Conservation (phyloP, 2,797 vertebrate genomes). For the Sylvia borin region DNA sequence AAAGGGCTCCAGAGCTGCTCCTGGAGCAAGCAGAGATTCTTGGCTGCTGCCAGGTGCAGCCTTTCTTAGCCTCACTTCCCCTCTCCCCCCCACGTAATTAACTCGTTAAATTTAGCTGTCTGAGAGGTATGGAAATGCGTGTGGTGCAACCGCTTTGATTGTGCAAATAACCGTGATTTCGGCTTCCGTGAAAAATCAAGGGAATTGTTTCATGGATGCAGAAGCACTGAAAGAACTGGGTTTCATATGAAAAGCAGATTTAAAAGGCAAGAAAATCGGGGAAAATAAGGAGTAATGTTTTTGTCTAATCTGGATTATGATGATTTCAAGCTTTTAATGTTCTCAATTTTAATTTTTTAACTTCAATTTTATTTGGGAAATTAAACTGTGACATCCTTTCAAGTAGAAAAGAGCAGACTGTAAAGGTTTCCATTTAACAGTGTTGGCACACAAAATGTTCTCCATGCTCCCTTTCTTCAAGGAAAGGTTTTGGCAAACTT, state of each 20-base stretch:
- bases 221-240: neutral
- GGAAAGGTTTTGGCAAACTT: constrained; percentile 3
- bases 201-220: neutral
- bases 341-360: neutral
- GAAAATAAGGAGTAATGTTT: neutral
- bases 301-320: neutral
- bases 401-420: neutral
- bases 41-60: constrained; percentile 31
- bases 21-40: neutral
- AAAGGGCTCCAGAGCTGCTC: neutral
- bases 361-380: neutral
- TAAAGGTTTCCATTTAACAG: neutral
- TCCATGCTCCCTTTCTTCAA: neutral
- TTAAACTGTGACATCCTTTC: neutral
- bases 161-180: neutral
- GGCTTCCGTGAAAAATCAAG: constrained; percentile 10
- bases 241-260: neutral
- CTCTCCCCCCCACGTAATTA: neutral
- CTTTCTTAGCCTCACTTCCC: neutral
- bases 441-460: neutral
- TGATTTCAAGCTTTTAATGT: neutral
- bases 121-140: constrained; percentile 41
- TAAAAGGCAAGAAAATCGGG: neutral
- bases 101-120: constrained; percentile 37
- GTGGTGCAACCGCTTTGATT: neutral